These are phyloP conservation scores for Odontophorus gujanensis DNA, from an alignment of 2,113 vertebrate species.

Conservation along the genomic window DNA sequence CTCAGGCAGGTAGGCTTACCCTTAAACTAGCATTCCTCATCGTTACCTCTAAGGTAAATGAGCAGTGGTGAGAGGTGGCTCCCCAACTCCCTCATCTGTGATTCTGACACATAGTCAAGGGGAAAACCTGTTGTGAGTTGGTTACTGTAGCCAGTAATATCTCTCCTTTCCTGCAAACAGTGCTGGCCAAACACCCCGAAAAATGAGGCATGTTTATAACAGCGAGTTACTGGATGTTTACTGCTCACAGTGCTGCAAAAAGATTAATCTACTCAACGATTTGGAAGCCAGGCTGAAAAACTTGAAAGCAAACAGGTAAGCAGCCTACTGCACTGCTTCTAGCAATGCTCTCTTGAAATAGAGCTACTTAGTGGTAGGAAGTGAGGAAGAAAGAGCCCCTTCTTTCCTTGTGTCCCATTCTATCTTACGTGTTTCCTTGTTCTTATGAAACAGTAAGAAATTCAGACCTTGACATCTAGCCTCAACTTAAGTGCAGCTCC, in stretches of 20 bases:
- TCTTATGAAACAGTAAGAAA: background rate
- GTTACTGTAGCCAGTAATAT: constrained; percentile 47
- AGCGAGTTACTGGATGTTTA: constrained; percentile 90
- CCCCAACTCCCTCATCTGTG: background rate
- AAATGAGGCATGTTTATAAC: constrained; percentile 85
- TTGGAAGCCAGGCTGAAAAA: constrained; percentile 94
- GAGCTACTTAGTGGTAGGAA: background rate
- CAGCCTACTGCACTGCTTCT: constrained; percentile 30
- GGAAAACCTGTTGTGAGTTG: background rate
- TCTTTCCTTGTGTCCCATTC: background rate
- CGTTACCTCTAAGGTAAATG: background rate
- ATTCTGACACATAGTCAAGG: background rate
- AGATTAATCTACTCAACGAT: constrained; percentile 95
- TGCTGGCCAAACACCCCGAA: constrained; percentile 93
- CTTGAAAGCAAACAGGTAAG: constrained; percentile 93
- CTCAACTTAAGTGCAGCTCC: background rate
- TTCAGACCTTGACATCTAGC: background rate
- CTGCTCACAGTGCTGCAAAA: constrained; percentile 98
- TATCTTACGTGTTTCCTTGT: fast-evolving
- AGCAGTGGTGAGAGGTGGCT: background rate
- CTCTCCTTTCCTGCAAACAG: constrained; percentile 76
- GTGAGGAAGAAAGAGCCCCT: background rate
- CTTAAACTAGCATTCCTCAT: background rate
- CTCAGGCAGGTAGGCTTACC: background rate
- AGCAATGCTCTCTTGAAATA: background rate